A percentile compares a stretch with the other conserved stretches of the same genome.
Evolutionary conservation across 2,888 invertebrate genomes (phyloP).

Genomic region (Pterostichus niger): DNA sequence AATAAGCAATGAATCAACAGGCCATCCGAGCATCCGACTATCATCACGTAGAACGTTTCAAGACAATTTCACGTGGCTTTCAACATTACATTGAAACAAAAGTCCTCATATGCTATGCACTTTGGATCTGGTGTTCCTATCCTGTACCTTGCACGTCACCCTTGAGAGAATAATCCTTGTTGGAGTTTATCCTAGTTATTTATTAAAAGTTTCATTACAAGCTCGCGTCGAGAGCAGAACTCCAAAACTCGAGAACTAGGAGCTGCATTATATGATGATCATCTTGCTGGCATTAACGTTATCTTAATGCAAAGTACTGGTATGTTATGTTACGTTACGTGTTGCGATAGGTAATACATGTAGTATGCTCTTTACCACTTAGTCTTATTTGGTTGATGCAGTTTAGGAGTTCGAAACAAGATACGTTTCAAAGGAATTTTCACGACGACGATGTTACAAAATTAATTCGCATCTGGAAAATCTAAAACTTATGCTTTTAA

Average conservation of each 20-base stretch:
- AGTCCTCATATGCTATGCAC: slow-evolving; percentile 48
- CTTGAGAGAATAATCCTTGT: slow-evolving; percentile 52
- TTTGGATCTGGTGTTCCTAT: slow-evolving; percentile 17
- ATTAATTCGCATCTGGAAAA: not conserved
- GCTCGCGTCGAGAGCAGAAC: slow-evolving; percentile 27
- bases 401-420: slow-evolving; percentile 5
- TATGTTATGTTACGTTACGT: not conserved
- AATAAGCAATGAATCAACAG: too few species aligned
- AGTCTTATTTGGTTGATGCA: slow-evolving; percentile 30
- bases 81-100: slow-evolving; percentile 22
- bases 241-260: slow-evolving; percentile 4
- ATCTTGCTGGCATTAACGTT: slow-evolving; percentile 46
- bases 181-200: slow-evolving; percentile 64
- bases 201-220: slow-evolving; percentile 64
- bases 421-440: slow-evolving; percentile 26
- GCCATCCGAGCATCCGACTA: too few species aligned
- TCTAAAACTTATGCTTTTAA: too few species aligned
- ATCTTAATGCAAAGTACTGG: slow-evolving; percentile 45
- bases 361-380: slow-evolving; percentile 36
- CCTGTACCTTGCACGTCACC: slow-evolving; percentile 16
- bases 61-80: slow-evolving; percentile 27
- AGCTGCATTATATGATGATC: slow-evolving; percentile 42
- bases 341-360: slow-evolving; percentile 36
- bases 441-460: not conserved
- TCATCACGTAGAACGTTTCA: slow-evolving; percentile 7